Conservation (phyloP, 1,140 invertebrate species). For the Aphelenchoides besseyi region DNA sequence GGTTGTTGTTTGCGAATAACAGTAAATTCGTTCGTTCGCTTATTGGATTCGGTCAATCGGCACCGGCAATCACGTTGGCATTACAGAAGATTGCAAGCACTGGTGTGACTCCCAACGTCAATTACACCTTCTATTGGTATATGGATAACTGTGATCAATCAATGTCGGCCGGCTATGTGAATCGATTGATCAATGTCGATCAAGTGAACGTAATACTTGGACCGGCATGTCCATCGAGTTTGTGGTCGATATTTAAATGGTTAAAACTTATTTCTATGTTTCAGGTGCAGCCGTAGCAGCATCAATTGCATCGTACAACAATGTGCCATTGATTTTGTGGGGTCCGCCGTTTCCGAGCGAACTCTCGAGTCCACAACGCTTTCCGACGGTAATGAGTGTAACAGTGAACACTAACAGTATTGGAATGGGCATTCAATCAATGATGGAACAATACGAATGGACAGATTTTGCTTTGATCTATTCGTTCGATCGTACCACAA, state of each 20-base stretch:
- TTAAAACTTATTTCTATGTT: neutral
- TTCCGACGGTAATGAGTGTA: conserved; percentile 39
- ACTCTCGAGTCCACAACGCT: conserved; percentile 22
- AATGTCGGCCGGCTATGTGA: conserved; percentile 38
- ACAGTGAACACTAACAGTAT: conserved; percentile 31
- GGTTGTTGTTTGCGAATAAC: conserved; percentile 38
- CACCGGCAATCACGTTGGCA: conserved; percentile 40
- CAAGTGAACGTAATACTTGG: conserved; percentile 41
- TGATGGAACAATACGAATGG: conserved; percentile 36
- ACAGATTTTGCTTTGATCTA: conserved; percentile 41
- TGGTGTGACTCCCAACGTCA: conserved; percentile 37
- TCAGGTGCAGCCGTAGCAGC: conserved; percentile 7
- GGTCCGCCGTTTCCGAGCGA: conserved; percentile 28
- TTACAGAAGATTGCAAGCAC: conserved; percentile 21
- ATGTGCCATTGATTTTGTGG: conserved; percentile 43
- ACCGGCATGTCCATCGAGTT: conserved; percentile 39
- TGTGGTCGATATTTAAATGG: neutral
- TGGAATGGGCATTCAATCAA: conserved; percentile 23
- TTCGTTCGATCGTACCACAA: conserved; percentile 17
- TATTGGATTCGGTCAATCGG: conserved; percentile 45
- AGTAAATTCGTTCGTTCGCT: conserved; percentile 19
- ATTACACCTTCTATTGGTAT: conserved; percentile 37
- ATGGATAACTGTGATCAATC: conserved; percentile 42
- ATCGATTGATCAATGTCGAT: conserved; percentile 32
- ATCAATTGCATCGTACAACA: conserved; percentile 31